Evolutionary conservation across 2,888 invertebrate species (phyloP).

Genomic region (Patella depressa): DNA sequence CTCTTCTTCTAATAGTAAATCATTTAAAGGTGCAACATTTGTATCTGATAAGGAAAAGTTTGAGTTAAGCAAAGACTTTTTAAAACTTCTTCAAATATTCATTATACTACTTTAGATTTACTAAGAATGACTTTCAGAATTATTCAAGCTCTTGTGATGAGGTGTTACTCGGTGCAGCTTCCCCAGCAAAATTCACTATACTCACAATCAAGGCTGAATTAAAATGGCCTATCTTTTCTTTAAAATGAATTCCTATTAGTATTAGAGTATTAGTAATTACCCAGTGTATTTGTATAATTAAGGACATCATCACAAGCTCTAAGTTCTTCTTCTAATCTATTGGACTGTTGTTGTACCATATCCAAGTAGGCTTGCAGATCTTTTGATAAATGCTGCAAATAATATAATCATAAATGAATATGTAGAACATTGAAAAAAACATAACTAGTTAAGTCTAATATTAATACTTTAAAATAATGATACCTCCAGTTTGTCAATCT

Average conservation of each 20-base stretch:
- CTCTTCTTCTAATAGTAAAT: conserved; percentile 32
- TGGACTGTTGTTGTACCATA: conserved; percentile 45
- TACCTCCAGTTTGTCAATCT: neutral
- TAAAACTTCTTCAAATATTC: no score
- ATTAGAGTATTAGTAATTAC: no score
- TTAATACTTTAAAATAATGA: neutral
- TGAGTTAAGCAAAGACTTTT: no score
- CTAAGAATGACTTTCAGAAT: no score
- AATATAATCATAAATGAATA: neutral
- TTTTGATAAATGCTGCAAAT: conserved; percentile 40
- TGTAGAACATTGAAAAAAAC: neutral
- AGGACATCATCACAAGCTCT: conserved; percentile 56
- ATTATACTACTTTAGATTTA: no score
- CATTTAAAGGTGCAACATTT: neutral
- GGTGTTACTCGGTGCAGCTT: no score
- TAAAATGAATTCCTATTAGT: no score
- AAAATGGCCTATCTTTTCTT: no score
- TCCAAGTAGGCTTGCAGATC: conserved; percentile 48
- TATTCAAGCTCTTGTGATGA: no score
- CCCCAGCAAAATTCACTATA: no score
- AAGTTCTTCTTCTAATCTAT: conserved; percentile 52
- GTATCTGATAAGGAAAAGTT: no score
- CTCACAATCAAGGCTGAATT: no score
- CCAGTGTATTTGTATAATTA: conserved; percentile 18
- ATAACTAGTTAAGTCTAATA: neutral